Conservation (phyloP, 64 coral and sea anemone genomes). For the Catalaphyllia jardinei region DNA sequence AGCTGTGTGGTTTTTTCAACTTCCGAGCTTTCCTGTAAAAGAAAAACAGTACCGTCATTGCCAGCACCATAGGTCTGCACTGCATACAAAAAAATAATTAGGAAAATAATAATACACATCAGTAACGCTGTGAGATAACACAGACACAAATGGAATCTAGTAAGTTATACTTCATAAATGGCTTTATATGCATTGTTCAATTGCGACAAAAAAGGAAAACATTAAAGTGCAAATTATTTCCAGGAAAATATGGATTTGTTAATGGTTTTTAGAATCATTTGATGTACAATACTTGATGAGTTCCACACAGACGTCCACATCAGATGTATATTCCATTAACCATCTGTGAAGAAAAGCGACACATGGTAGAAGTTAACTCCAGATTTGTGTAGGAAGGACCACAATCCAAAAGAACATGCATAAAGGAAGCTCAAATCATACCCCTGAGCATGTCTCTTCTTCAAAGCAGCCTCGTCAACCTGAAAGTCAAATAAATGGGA, state of each 20-base stretch:
- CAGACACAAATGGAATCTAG: too few relatives aligned
- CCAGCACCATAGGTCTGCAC: too few relatives aligned
- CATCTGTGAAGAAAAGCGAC: conserved; percentile 45
- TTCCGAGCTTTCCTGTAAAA: conserved; percentile 73
- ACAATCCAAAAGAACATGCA: not conserved
- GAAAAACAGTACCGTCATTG: not conserved
- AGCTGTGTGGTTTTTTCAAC: conserved; percentile 71
- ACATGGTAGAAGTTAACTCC: not conserved
- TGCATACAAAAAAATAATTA: too few relatives aligned
- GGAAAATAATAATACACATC: too few relatives aligned
- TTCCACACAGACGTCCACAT: conserved; percentile 80
- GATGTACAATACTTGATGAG: conserved; percentile 64
- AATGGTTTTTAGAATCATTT: too few relatives aligned
- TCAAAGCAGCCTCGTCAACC: conserved; percentile 81
- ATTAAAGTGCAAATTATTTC: too few relatives aligned
- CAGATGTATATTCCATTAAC: conserved; percentile 81
- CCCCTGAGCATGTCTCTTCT: conserved; percentile 91
- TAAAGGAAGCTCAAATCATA: conserved; percentile 1
- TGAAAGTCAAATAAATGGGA: not conserved
- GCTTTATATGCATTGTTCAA: too few relatives aligned
- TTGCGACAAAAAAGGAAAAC: too few relatives aligned
- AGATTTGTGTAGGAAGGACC: too few relatives aligned
- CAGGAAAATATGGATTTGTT: too few relatives aligned
- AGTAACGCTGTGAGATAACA: too few relatives aligned
- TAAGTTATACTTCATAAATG: too few relatives aligned